Percentiles rank a stretch among this genome's conserved stretches.
Evolutionary conservation across 92 coral and sea anemone genomes (phyloP).

Genomic region (Epizoanthus stellaris): DNA sequence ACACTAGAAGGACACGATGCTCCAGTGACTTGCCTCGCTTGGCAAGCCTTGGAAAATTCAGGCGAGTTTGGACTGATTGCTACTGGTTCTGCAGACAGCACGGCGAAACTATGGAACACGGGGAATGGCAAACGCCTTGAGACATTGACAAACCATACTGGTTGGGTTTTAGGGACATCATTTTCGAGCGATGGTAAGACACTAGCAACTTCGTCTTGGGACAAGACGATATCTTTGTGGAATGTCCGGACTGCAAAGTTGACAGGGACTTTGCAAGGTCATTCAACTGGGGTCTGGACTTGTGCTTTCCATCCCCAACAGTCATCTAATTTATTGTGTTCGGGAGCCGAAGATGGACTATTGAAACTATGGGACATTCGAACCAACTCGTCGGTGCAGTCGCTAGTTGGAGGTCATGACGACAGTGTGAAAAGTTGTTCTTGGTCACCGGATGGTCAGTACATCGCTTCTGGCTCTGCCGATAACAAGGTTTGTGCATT

Average conservation of each 20-base stretch:
- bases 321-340: constrained; percentile 73
- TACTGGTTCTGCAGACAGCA: constrained; percentile 89
- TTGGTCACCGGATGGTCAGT: constrained; percentile 89
- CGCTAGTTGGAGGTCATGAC: constrained; percentile 95
- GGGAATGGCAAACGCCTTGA: constrained; percentile 66
- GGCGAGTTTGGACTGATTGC: constrained; percentile 74
- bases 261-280: constrained; percentile 67
- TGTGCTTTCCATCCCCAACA: constrained; percentile 80
- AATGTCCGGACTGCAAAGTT: constrained; percentile 80
- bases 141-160: constrained; percentile 65
- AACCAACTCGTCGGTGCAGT: constrained; percentile 70
- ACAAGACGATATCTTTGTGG: constrained; percentile 72
- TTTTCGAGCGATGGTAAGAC: constrained; percentile 79
- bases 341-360: constrained; percentile 97
- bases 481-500: constrained; percentile 81
- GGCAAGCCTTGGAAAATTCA: constrained; percentile 55
- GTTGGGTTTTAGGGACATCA: constrained; percentile 91
- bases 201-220: constrained; percentile 94
- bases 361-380: constrained; percentile 93
- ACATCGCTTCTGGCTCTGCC: constrained; percentile 89
- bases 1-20: constrained; percentile 76
- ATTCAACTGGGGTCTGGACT: constrained; percentile 97
- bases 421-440: constrained; percentile 89
- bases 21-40: constrained; percentile 85
- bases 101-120: constrained; percentile 86